phyloP scores from a whole-genome alignment of 2,113 vertebrate genomes.

The Accipiter virgatus region DNA sequence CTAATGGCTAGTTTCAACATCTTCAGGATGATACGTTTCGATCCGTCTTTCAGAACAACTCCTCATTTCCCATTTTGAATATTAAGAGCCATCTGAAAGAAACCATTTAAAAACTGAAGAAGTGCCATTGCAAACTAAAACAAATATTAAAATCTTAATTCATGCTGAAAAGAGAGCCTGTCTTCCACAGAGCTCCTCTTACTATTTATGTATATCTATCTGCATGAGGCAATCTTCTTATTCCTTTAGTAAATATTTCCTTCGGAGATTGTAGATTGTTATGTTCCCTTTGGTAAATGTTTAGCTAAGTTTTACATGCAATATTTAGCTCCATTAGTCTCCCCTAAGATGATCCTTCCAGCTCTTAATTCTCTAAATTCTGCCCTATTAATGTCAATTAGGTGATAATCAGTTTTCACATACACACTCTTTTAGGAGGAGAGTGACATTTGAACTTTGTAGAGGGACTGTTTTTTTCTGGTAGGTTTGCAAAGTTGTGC shows the following conservation, averaged over 20 bases:
- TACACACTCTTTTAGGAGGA: not conserved
- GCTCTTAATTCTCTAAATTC: not conserved
- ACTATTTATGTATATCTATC: not conserved
- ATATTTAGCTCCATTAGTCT: not conserved
- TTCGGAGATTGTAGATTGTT: not conserved
- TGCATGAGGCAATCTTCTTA: not conserved
- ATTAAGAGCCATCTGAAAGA: not conserved
- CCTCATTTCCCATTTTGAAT: not conserved
- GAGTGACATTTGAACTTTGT: not conserved
- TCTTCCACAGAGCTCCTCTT: not conserved
- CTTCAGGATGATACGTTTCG: not conserved
- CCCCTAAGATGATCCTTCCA: not conserved
- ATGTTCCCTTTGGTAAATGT: not conserved
- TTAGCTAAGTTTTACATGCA: not conserved
- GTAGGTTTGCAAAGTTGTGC: not conserved
- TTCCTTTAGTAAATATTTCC: constrained; percentile 29
- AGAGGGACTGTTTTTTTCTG: not conserved
- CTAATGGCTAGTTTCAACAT: not conserved
- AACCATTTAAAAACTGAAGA: not conserved
- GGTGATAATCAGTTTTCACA: not conserved
- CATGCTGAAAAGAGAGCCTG: not conserved
- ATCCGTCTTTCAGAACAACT: not conserved
- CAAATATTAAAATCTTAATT: not conserved
- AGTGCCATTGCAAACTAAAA: not conserved
- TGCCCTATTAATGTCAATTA: not conserved